These are phyloP conservation scores for Tupaia chinensis DNA, from an alignment of 2,113 vertebrate species.

Conservation along the genomic window DNA sequence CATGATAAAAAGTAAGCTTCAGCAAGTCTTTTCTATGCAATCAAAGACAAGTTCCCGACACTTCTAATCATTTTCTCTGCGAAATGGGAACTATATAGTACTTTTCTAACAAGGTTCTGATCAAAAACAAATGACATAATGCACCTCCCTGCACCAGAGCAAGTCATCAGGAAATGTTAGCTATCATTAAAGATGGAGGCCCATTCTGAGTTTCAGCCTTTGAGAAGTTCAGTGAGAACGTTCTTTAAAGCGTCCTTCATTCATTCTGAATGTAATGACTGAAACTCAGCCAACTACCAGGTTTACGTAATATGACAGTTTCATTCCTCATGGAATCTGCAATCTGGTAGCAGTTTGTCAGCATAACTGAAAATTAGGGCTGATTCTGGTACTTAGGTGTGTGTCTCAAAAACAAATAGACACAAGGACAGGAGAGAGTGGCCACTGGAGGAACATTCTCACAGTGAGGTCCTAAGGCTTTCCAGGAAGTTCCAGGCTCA, in stretches of 20 bases:
- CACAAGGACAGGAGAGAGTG: background rate
- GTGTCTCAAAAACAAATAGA: background rate
- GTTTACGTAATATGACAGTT: background rate
- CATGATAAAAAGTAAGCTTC: background rate
- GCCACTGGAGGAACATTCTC: background rate
- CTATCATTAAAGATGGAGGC: background rate
- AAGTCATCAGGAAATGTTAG: background rate
- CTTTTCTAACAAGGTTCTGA: background rate
- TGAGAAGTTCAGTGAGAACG: background rate
- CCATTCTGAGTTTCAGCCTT: background rate
- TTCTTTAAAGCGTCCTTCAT: background rate
- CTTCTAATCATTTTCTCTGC: background rate
- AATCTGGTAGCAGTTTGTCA: background rate
- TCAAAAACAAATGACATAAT: background rate
- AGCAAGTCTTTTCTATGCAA: background rate
- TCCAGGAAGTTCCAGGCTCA: rapidly evolving
- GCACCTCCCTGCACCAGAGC: background rate
- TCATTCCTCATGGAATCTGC: background rate
- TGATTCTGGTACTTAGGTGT: background rate
- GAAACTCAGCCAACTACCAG: background rate
- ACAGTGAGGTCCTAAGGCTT: background rate
- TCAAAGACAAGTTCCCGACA: background rate
- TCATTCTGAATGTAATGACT: background rate
- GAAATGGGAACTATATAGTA: background rate
- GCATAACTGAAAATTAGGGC: background rate